Conservation (phyloP, 2,888 invertebrate species). For the Orchestes rusci region DNA sequence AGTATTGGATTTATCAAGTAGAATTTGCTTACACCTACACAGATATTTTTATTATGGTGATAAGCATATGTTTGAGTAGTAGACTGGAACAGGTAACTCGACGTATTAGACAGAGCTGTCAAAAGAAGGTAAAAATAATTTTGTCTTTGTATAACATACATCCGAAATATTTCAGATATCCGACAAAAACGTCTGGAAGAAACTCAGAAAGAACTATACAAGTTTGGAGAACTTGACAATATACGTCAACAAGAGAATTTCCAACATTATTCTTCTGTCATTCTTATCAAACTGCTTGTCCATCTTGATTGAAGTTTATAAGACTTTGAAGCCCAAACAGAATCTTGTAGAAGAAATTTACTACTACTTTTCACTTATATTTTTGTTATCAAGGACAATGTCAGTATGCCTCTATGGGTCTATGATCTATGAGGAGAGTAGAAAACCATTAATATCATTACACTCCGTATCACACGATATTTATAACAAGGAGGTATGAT, state of each 20-base stretch:
- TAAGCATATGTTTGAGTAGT: conserved; percentile 59
- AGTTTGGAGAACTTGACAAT: conserved; percentile 55
- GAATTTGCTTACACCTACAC: conserved; percentile 65
- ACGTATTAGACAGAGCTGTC: conserved; percentile 21
- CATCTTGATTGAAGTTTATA: conserved; percentile 62
- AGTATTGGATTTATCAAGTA: conserved; percentile 48
- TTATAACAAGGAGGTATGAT: conserved; percentile 55
- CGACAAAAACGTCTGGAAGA: conserved; percentile 57
- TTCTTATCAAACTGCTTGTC: conserved; percentile 65
- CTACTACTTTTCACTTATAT: conserved; percentile 39
- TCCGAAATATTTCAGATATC: conserved; percentile 49
- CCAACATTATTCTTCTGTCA: conserved; percentile 58
- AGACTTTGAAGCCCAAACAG: conserved; percentile 47
- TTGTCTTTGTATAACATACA: too few relatives aligned
- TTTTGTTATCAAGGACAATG: conserved; percentile 33
- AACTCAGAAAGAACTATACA: conserved; percentile 57
- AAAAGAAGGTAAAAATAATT: conserved; percentile 24
- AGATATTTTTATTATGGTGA: conserved; percentile 60
- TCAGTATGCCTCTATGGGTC: conserved; percentile 37
- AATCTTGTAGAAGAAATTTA: conserved; percentile 32
- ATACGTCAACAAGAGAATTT: conserved; percentile 53
- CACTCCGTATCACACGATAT: conserved; percentile 57
- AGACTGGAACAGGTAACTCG: conserved; percentile 48
- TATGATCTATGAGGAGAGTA: conserved; percentile 38
- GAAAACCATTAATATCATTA: conserved; percentile 42